Base-by-base conservation (phyloP, 2,888 invertebrate species). In the Tubulanus polymorphus region DNA sequence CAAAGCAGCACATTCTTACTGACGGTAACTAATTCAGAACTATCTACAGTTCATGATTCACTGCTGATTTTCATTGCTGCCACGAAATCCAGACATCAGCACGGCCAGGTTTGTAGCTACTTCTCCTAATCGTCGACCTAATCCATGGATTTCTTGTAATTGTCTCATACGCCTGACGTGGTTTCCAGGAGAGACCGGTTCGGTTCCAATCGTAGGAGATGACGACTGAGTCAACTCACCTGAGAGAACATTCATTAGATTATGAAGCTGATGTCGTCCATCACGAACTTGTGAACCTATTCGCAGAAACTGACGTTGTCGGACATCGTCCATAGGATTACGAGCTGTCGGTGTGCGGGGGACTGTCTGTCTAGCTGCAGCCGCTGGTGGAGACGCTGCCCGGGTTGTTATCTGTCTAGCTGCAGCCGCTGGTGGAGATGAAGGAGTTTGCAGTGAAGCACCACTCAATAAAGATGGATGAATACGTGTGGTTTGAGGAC, bases 101-200 rank as follows among this genome's bases (percentile, higher is more conserved):
- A 66, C 62, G 3, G 70, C 62, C 29, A 73, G 62, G 53, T 73
- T 70, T 27, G 57, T 55, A 6, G 73, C 71, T 18, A 73, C 71
- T 27, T 68, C 66, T 23, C 68, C 68, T 5, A 73, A 61, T 20
- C 73, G 64, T 46, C 67, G 62, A 5, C 71, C 71, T 23, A 73
- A 61, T 27, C 70, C 68, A 10, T 68, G 59, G 2, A 73, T 71
- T 57, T 73, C 73, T 2, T 67, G 62, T 37, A 73, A 53, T 59
- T 73, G 72, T 41, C 41, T 5, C 41, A 41, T 8, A 8, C 41
- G 18, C 48, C 72, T 69, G 28, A 65, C 66, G 0, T 70, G 64
- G 52, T 67, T 62, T 10, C 66, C 63, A 51, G 70, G 71, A 6
- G 70, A 62, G 48, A 69, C 67, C 47, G 63, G 60, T 55, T 71